phyloP scores from a whole-genome alignment of 2,797 vertebrate genomes.

The Cyclura pinguis region DNA sequence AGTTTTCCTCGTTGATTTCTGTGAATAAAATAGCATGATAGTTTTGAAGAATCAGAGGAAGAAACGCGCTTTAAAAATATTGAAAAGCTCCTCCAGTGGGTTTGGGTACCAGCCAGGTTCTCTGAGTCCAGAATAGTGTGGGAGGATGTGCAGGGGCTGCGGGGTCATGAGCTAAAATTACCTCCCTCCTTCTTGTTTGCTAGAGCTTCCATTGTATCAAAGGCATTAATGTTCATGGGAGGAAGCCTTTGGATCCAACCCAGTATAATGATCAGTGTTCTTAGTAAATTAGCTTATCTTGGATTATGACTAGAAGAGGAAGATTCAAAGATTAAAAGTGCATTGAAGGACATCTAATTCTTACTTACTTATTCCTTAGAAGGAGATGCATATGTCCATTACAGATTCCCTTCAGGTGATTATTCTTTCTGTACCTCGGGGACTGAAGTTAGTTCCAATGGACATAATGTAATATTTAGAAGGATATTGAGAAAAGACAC shows the following conservation, averaged over 20 bases:
- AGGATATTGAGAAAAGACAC: not conserved
- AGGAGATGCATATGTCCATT: not conserved
- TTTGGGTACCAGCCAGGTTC: not conserved
- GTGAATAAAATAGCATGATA: constrained; percentile 19
- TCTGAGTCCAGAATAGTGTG: not conserved
- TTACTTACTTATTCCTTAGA: not conserved
- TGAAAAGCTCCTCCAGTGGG: not conserved
- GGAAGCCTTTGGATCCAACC: not conserved
- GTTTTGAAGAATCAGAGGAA: constrained; percentile 2
- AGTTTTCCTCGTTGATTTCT: constrained; percentile 37
- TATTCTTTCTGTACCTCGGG: not conserved
- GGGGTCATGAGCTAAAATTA: not conserved
- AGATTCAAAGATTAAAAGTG: not conserved
- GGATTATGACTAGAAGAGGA: not conserved
- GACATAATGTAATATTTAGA: not conserved
- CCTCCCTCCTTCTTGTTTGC: not conserved
- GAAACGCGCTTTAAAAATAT: rapidly evolving
- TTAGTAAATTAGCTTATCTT: not conserved
- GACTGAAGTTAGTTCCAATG: not conserved
- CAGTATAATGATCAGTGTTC: not conserved
- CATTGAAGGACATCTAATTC: not conserved
- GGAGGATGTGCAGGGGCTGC: not conserved
- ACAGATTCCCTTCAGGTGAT: not conserved
- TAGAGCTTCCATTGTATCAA: not conserved
- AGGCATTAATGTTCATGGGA: not conserved